phyloP scores from a whole-genome alignment of 2,888 invertebrate genomes.

The Nemoura dubitans region DNA sequence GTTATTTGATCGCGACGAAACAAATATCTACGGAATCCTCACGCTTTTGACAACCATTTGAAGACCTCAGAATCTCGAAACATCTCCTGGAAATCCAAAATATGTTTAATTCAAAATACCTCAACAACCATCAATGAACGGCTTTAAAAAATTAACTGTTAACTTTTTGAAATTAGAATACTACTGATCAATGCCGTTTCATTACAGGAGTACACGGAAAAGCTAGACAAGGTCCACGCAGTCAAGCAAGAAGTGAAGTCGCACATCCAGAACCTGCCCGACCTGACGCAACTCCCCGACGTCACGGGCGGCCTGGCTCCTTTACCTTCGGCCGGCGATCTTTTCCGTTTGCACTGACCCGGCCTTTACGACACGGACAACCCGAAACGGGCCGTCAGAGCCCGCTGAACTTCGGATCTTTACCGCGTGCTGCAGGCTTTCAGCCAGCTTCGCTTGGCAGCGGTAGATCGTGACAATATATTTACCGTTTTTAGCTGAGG shows the following conservation, averaged over 20 bases:
- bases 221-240: conserved; percentile 84
- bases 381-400: neutral
- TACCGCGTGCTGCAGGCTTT: neutral
- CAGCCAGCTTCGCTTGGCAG: neutral
- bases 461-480: neutral
- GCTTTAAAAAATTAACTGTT: too few species aligned
- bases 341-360: conserved; percentile 76
- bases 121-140: too few species aligned
- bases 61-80: too few species aligned
- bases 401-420: neutral
- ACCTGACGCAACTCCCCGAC: conserved; percentile 89
- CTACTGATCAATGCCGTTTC: too few species aligned
- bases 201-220: conserved; percentile 89
- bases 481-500: neutral
- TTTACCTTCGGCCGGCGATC: conserved; percentile 92
- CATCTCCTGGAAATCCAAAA: too few species aligned
- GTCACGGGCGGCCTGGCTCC: conserved; percentile 93
- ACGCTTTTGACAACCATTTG: too few species aligned
- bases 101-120: too few species aligned
- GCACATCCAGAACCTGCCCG: conserved; percentile 93
- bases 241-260: conserved; percentile 90
- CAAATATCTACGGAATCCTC: too few species aligned
- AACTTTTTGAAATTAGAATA: too few species aligned
- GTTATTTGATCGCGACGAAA: too few species aligned
- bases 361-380: neutral